These are phyloP conservation scores for Acanthosepion esculentum DNA, from an alignment of 2,888 invertebrate species.

Conservation along the genomic window DNA sequence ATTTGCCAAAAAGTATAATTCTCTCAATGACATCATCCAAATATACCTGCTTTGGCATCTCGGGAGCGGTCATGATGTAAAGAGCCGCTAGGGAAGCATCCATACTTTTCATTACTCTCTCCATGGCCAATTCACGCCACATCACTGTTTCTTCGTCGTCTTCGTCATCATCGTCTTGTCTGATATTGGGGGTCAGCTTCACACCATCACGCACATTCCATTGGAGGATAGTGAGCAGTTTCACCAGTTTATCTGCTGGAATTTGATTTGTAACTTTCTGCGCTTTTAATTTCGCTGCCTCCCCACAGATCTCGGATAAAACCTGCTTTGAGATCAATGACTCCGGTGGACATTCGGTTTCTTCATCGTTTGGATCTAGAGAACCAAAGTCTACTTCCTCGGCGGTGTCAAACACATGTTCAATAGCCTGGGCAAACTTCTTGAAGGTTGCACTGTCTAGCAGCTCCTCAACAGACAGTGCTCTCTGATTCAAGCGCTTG, in stretches of 20 bases:
- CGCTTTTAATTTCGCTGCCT: slow-evolving; percentile 95
- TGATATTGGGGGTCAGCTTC: slow-evolving; percentile 81
- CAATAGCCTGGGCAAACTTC: slow-evolving; percentile 92
- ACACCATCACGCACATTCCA: slow-evolving; percentile 95
- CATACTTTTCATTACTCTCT: slow-evolving; percentile 93
- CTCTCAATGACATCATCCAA: slow-evolving; percentile 98
- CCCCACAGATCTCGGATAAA: slow-evolving; percentile 90
- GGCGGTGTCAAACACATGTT: slow-evolving; percentile 91
- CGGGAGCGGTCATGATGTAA: slow-evolving; percentile 95
- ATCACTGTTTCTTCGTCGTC: slow-evolving; percentile 84
- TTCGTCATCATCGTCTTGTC: slow-evolving; percentile 74
- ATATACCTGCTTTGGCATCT: slow-evolving; percentile 96
- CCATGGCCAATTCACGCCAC: slow-evolving; percentile 91
- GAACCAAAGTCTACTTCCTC: slow-evolving; percentile 89
- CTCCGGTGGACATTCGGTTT: slow-evolving; percentile 84
- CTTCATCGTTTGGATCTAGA: slow-evolving; percentile 82
- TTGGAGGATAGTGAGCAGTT: slow-evolving; percentile 92
- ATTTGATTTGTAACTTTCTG: slow-evolving; percentile 93
- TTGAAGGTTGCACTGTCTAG: slow-evolving; percentile 97
- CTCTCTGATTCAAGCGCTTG: slow-evolving; percentile 61
- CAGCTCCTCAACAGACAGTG: slow-evolving; percentile 83
- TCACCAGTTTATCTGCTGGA: slow-evolving; percentile 91
- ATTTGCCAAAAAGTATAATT: slow-evolving; percentile 94
- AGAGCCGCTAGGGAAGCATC: slow-evolving; percentile 93
- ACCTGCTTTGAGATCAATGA: slow-evolving; percentile 89